Conservation (phyloP, 2,113 vertebrate species). For the Etheostoma spectabile region DNA sequence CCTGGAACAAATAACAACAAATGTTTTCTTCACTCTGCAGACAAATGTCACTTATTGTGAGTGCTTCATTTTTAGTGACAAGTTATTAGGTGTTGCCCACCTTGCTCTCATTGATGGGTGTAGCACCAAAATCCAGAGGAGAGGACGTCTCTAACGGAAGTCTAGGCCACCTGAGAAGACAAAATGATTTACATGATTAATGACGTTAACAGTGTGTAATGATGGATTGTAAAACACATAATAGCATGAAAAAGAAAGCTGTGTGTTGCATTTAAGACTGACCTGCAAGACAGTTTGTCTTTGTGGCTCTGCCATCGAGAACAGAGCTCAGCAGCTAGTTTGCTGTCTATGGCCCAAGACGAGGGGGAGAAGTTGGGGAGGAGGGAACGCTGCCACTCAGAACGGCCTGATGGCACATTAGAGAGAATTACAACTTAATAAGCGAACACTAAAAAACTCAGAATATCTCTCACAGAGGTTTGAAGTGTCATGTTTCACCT, state of each 20-base stretch:
- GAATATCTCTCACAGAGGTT: neutral
- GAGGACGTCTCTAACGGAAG: conserved; percentile 84
- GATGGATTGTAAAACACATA: neutral
- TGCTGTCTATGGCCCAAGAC: conserved; percentile 90
- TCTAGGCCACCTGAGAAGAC: conserved; percentile 85
- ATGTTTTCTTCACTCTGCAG: neutral
- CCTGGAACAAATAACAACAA: conserved; percentile 76
- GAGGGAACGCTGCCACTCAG: conserved; percentile 91
- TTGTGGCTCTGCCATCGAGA: conserved; percentile 90
- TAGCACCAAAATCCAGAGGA: conserved; percentile 90
- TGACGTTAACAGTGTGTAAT: neutral
- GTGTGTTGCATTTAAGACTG: neutral
- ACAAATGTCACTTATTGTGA: neutral
- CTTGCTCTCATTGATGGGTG: conserved; percentile 91
- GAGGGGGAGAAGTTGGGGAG: conserved; percentile 84
- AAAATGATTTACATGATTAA: neutral
- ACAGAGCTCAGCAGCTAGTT: conserved; percentile 89
- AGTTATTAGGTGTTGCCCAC: conserved; percentile 72
- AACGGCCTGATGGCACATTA: conserved; percentile 81
- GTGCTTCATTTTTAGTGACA: neutral
- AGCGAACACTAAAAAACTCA: neutral
- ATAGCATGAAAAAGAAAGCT: neutral
- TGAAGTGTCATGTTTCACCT: conserved; percentile 80
- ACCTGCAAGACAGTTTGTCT: conserved; percentile 90
- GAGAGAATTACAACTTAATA: neutral